phyloP scores from a whole-genome alignment of 2,888 invertebrate species.

The Ptychoptera albimana region DNA sequence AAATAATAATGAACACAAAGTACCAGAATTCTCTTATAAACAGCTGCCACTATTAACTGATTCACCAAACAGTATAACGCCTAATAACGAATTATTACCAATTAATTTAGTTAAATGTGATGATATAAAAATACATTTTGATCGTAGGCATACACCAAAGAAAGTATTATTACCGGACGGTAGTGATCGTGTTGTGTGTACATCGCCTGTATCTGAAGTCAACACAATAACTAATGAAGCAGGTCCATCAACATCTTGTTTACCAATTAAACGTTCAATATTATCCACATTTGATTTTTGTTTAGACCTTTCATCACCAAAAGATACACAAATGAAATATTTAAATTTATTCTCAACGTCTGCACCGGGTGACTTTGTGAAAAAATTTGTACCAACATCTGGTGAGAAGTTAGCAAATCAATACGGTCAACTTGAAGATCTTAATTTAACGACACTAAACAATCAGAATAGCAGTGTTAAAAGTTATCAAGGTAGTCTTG shows the following conservation, averaged over 20 bases:
- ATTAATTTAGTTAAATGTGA: conserved; percentile 24
- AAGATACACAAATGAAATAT: no score
- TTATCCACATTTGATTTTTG: conserved; percentile 5
- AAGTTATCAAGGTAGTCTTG: background rate
- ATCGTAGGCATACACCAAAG: conserved; percentile 11
- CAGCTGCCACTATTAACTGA: background rate
- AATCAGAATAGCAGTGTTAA: conserved; percentile 14
- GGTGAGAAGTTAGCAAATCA: conserved; percentile 22
- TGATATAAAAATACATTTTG: conserved; percentile 30
- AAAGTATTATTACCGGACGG: background rate
- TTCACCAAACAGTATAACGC: background rate
- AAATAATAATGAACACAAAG: conserved; percentile 7
- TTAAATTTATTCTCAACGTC: conserved; percentile 9
- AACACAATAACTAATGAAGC: conserved; percentile 5
- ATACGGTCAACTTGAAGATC: conserved; percentile 15
- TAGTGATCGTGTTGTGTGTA: background rate
- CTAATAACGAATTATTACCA: background rate
- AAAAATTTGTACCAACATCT: conserved; percentile 21
- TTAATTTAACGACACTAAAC: conserved; percentile 21
- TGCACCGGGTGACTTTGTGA: conserved; percentile 17
- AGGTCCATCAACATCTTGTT: conserved; percentile 8
- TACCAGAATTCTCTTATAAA: conserved; percentile 14
- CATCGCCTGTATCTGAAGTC: conserved; percentile 4
- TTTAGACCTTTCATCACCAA: no score
- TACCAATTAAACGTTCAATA: conserved; percentile 1